Percentiles rank a stretch among this genome's conserved stretches.
Conservation (phyloP, 2,888 invertebrate genomes). For the Troilus luridus region DNA sequence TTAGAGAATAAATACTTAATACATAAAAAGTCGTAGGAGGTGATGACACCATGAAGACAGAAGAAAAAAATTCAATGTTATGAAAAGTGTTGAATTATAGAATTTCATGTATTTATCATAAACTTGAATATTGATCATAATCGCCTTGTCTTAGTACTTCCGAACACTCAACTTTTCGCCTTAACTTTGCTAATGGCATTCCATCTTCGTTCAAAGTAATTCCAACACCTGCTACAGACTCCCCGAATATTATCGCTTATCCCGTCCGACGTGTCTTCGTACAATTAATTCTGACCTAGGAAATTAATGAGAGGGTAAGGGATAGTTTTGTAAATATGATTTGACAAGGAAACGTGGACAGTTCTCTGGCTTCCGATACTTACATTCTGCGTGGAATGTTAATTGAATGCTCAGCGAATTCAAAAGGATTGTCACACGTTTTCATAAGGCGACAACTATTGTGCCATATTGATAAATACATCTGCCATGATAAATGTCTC, state of each 20-base stretch:
- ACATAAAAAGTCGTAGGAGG: no score
- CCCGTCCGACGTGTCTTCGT: neutral
- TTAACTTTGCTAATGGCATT: neutral
- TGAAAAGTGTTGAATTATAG: neutral
- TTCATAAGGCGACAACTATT: neutral
- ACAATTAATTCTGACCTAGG: neutral
- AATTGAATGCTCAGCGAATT: neutral
- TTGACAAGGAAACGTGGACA: neutral
- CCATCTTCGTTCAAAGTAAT: neutral
- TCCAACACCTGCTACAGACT: neutral
- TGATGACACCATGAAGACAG: no score
- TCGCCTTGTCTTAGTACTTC: neutral
- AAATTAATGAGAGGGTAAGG: neutral
- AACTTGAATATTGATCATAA: neutral
- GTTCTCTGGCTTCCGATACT: neutral
- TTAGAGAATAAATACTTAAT: no score
- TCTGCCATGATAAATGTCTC: neutral
- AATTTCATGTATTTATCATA: neutral
- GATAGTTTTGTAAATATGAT: neutral
- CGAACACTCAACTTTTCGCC: neutral
- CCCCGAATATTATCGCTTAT: neutral
- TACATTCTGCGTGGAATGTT: neutral
- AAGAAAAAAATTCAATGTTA: no score
- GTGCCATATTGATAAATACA: constrained; percentile 7
- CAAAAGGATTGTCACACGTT: neutral